Base-by-base conservation (phyloP, 2,797 vertebrate species). In the Pipistrellus kuhlii region DNA sequence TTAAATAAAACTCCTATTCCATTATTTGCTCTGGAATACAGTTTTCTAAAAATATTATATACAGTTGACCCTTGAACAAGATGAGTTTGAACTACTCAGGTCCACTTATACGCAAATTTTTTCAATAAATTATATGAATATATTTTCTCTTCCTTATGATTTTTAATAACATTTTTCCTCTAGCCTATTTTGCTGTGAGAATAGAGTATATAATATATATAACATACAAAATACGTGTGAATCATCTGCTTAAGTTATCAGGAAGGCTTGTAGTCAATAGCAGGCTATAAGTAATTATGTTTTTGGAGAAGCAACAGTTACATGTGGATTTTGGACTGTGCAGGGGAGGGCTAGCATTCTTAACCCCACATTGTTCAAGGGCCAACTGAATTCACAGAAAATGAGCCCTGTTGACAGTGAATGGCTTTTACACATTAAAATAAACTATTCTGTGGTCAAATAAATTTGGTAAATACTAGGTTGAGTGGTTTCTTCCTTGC, bases 21-120 rank as follows among this genome's bases (percentile, higher is more conserved):
- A 3, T 38, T 78, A 38, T 93, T 94, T 66, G 21, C 23, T 93
- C 32, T 90, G 30, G 17, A 90, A 81, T 73, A 69, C 44, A 78
- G 11, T 59, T 89, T 89, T 20, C 25, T 66, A 75, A 84, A 84
- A 78, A 66, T 53, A n/a, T n/a, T n/a, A 41, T 27, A 48, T 27
- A 48, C 8, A 83, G n/a, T 35, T 48, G 62, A 51, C 44, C n/a
- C 59, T 82, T 48, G 20, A 82, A 32, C 20, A 82, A 66, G 30
- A 66, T 1, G 4, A 20, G 30, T 82, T 64, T 64, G 30, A 66
- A 83, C 20, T 32, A 83, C 41, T 46, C 15, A 3, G 44, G 44
- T 35, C 59, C n/a, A 48, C 59, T 48, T 66, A 48, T n/a, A 25
- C 32, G 30, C 30, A 62, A 59, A 44, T n/a, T 20, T 81, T 59